Conservation (phyloP, 2,888 invertebrate genomes). For the Metopia argyrocephala region DNA sequence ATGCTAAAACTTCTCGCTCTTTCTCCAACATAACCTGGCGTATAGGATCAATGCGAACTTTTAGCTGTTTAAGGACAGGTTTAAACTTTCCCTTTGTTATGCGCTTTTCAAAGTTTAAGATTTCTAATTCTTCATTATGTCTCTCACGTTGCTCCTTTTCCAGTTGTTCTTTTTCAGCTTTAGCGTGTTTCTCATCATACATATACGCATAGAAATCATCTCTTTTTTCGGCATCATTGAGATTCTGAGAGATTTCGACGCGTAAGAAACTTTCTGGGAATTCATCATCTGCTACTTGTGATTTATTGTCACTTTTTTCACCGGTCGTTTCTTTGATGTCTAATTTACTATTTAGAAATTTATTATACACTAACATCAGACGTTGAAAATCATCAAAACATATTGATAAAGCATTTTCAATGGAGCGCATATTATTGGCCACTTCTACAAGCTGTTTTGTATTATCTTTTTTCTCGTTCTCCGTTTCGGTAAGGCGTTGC, state of each 20-base stretch:
- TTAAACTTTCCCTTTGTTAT: constrained; percentile 77
- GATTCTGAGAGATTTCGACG: constrained; percentile 73
- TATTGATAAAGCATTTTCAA: constrained; percentile 74
- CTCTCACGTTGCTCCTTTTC: constrained; percentile 56
- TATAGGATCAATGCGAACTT: constrained; percentile 77
- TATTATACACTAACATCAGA: constrained; percentile 77
- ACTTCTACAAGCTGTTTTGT: constrained; percentile 74
- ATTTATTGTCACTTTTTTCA: constrained; percentile 46
- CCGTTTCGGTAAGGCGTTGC: constrained; percentile 74
- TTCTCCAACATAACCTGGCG: constrained; percentile 76
- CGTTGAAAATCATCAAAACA: constrained; percentile 78
- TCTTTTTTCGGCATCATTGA: constrained; percentile 69
- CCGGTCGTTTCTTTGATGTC: constrained; percentile 61
- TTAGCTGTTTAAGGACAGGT: constrained; percentile 77
- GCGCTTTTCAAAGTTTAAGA: constrained; percentile 76
- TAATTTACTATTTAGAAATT: constrained; percentile 75
- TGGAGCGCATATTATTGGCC: constrained; percentile 75
- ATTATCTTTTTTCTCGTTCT: constrained; percentile 72
- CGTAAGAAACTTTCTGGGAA: constrained; percentile 74
- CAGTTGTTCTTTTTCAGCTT: constrained; percentile 64
- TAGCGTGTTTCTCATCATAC: constrained; percentile 73
- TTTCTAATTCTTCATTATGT: constrained; percentile 71
- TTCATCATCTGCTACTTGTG: constrained; percentile 67
- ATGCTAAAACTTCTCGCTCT: constrained; percentile 74
- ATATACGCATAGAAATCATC: constrained; percentile 78